Conservation (phyloP, 1,140 invertebrate species). For the Lordiphosa stackelbergi region DNA sequence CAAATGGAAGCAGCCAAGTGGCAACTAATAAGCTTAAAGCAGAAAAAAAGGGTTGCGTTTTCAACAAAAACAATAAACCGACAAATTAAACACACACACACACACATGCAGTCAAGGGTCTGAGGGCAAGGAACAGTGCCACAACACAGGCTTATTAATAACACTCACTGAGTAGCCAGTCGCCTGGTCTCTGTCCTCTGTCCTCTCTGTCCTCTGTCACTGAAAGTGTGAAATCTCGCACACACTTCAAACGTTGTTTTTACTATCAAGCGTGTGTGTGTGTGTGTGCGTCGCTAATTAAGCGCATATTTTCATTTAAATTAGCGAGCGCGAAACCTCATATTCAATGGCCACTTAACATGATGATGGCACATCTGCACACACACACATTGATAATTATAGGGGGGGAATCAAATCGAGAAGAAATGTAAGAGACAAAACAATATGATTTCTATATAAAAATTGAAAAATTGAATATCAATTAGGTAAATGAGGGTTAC, state of each 20-base stretch:
- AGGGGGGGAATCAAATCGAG: background rate
- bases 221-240: slow-evolving; percentile 62
- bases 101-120: slow-evolving; percentile 3
- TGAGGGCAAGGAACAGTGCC: background rate
- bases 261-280: background rate
- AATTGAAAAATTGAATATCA: too few species aligned
- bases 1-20: slow-evolving; percentile 51
- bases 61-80: slow-evolving; percentile 60
- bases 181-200: slow-evolving; percentile 8
- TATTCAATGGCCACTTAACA: slow-evolving; percentile 29
- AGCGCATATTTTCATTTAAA: slow-evolving; percentile 53
- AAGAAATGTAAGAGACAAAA: background rate
- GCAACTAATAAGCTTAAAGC: slow-evolving; percentile 49
- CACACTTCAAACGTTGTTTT: slow-evolving; percentile 37
- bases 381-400: background rate
- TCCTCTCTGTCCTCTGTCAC: slow-evolving; percentile 16
- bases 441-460: background rate
- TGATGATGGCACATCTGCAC: slow-evolving; percentile 12
- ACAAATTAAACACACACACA: slow-evolving; percentile 49
- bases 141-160: slow-evolving; percentile 59
- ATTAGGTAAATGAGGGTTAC: too few species aligned
- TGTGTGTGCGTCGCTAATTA: slow-evolving; percentile 49
- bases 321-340: slow-evolving; percentile 32
- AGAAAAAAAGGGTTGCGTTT: slow-evolving; percentile 31
- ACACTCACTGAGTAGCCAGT: slow-evolving; percentile 22